Conservation (phyloP, 2,797 vertebrate species). For the Pempheris klunzingeri region DNA sequence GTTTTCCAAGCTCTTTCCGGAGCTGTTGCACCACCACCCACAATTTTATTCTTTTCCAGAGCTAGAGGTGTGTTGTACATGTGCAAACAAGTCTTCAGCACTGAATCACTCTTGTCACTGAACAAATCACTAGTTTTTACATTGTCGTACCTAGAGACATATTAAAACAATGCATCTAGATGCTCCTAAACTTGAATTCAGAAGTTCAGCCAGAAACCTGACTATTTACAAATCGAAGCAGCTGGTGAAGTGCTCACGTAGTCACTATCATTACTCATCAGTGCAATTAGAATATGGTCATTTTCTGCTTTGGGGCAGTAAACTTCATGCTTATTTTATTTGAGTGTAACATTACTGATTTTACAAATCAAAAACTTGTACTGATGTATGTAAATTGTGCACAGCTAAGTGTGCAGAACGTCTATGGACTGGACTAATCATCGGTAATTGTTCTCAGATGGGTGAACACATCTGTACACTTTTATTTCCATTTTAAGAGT, state of each 20-base stretch:
- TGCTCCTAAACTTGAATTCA: not conserved
- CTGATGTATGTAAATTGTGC: not conserved
- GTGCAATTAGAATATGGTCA: conserved; percentile 1
- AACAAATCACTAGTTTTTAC: too few relatives aligned
- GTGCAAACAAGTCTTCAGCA: too few relatives aligned
- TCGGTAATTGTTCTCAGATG: conserved; percentile 23
- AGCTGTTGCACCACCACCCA: too few relatives aligned
- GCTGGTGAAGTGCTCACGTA: not conserved
- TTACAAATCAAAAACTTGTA: not conserved
- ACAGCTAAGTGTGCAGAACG: not conserved
- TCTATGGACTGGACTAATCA: not conserved
- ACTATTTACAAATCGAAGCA: not conserved
- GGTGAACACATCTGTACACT: conserved; percentile 12
- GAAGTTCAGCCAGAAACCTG: not conserved
- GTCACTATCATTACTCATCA: conserved; percentile 3
- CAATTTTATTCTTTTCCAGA: too few relatives aligned
- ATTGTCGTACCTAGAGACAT: too few relatives aligned
- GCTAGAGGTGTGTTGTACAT: too few relatives aligned
- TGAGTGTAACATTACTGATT: not conserved
- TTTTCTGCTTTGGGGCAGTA: not conserved
- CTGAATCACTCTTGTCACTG: too few relatives aligned
- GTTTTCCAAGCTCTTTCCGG: not conserved
- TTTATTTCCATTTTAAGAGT: not conserved
- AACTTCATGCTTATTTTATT: not conserved
- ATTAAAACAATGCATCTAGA: too few relatives aligned